A percentile compares a stretch with the other conserved stretches of the same genome.
Evolutionary conservation across 1,140 invertebrate genomes (phyloP).

Genomic region (Andricus grossulariae): DNA sequence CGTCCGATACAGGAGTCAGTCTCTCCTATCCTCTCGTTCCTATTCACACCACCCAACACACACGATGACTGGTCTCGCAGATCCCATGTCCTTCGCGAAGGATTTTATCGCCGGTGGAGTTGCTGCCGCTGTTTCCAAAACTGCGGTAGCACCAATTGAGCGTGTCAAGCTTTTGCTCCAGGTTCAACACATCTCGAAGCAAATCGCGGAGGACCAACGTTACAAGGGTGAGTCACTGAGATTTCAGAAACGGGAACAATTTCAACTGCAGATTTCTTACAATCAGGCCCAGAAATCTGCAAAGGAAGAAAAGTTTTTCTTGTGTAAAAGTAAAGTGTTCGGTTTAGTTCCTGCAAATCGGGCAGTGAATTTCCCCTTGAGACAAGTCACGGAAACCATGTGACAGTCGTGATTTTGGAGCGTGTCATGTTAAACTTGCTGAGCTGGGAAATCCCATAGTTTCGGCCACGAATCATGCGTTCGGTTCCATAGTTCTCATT

Average conservation of each 20-base stretch:
- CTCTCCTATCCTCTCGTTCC: constrained; percentile 67
- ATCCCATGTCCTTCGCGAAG: constrained; percentile 84
- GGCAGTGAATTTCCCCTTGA: background rate
- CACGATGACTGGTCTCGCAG: constrained; percentile 75
- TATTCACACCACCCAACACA: constrained; percentile 56
- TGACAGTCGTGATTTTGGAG: constrained; percentile 23
- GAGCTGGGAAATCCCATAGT: background rate
- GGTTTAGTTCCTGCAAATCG: background rate
- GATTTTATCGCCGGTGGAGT: constrained; percentile 92
- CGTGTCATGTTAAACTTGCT: background rate
- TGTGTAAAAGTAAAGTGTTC: background rate
- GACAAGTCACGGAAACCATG: background rate
- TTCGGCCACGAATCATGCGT: background rate
- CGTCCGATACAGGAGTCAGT: constrained; percentile 68
- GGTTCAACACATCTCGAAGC: constrained; percentile 90
- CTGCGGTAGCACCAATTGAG: constrained; percentile 91
- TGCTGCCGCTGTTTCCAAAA: constrained; percentile 92
- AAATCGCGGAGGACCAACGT: constrained; percentile 86
- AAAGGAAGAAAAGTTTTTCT: background rate
- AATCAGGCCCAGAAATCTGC: background rate
- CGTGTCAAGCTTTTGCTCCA: constrained; percentile 93
- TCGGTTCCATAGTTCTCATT: constrained; percentile 9
- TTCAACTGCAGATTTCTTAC: background rate
- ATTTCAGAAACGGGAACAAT: background rate
- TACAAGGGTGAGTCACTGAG: constrained; percentile 84